phyloP scores from a whole-genome alignment of 2,888 invertebrate genomes.

The Capitulum mitella region DNA sequence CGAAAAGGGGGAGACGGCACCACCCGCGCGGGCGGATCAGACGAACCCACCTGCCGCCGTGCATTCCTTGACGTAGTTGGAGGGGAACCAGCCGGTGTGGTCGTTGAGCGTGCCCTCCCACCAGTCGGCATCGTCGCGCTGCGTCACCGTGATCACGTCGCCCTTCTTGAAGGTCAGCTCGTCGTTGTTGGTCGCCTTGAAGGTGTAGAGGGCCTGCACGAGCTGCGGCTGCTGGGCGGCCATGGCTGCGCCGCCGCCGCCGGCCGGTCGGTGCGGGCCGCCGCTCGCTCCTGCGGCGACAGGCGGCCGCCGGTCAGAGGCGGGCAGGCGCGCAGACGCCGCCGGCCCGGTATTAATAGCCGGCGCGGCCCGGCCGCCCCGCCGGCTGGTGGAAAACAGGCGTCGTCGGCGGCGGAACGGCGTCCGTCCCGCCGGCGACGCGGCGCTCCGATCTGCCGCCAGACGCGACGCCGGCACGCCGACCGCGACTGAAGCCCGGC shows the following conservation, averaged over 20 bases:
- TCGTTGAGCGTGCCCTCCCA: conserved; percentile 97
- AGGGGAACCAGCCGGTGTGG: conserved; percentile 97
- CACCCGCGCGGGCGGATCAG: no score
- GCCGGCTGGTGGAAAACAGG: not conserved
- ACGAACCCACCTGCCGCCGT: conserved; percentile 57
- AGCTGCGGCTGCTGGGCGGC: conserved; percentile 41
- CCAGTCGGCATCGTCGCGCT: conserved; percentile 95
- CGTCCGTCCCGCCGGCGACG: not conserved
- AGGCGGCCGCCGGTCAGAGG: not conserved
- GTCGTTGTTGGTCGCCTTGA: conserved; percentile 94
- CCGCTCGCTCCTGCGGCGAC: not conserved
- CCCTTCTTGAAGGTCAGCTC: conserved; percentile 89
- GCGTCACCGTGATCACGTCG: conserved; percentile 92
- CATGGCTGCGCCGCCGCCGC: not conserved
- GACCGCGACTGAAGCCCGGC: no score
- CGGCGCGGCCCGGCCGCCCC: not conserved
- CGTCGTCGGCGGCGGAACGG: not conserved
- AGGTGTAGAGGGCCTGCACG: conserved; percentile 86
- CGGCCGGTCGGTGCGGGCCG: not conserved
- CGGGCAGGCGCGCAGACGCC: not conserved
- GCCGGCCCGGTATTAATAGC: not conserved
- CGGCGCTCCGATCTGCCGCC: not conserved
- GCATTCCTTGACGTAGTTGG: conserved; percentile 89
- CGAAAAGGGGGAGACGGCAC: no score
- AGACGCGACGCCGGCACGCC: not conserved